Evolutionary conservation across 2,113 vertebrate genomes (phyloP), one percentile per base, ranked within the genome.

Genomic region (Sinocyclocheilus rhinocerous): DNA sequence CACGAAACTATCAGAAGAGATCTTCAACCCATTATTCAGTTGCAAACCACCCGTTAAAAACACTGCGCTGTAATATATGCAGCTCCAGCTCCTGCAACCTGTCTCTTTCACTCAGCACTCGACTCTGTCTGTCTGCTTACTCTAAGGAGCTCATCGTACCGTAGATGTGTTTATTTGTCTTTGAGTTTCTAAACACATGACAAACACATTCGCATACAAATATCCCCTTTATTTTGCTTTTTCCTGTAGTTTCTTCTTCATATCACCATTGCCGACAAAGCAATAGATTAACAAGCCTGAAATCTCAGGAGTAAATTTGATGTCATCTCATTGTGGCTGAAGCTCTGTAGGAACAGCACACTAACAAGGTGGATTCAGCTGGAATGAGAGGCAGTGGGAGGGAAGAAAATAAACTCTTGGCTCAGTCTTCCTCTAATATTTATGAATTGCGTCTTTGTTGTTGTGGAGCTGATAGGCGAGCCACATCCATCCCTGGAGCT

Each of bases 371-470:
- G 72, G 75, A 75, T 81, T 76, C 36, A 70, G 82, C 24, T 59
- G 24, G 36, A 39, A 72, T 33, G 77, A 48, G 36, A 16, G 63
- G n/a, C 80, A 89, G 87, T 87, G 86, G 77, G 22, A 87, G 50
- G 63, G 85, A 84, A 85, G 57, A 79, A 76, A 84, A 84, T 87
- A 82, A 91, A 87, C 85, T 65, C 85, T 86, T 78, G 45, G 83
- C 79, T 76, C 79, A 76, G 45, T 65, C 80, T 76, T 82, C 48
- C 87, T 93, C 70, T 92, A 92, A 93, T 93, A 93, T 93, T 93
- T 91, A 94, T 94, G 92, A 93, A 92, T 92, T 73, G 22, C 48
- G 81, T 89, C 91, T 94, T 94, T 94, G 93, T 94, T 94, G 92
- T 91, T 89, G 84, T 82, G 87, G 86, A 87, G 87, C 79, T 87